Conservation (phyloP, 2,888 invertebrate species). For the Ectemnius cavifrons region DNA sequence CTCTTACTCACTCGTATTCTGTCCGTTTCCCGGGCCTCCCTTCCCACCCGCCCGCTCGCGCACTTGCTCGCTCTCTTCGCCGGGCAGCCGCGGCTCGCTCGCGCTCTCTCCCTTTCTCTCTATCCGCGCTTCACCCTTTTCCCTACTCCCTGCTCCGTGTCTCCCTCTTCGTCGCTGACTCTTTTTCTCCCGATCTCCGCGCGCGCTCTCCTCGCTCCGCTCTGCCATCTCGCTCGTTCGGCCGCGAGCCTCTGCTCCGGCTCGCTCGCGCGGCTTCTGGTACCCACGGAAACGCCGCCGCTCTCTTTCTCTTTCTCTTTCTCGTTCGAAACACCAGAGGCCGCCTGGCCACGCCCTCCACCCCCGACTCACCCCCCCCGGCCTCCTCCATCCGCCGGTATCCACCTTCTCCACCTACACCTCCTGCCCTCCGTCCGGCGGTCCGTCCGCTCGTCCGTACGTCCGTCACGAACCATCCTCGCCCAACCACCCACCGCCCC, state of each 20-base stretch:
- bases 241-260: slow-evolving; percentile 40
- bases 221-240: slow-evolving; percentile 33
- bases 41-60: slow-evolving; percentile 28
- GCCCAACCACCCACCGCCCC: slow-evolving; percentile 52
- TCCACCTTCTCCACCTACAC: slow-evolving; percentile 33
- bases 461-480: slow-evolving; percentile 65
- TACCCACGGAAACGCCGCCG: slow-evolving; percentile 65
- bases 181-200: slow-evolving; percentile 41
- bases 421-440: slow-evolving; percentile 47
- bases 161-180: slow-evolving; percentile 15
- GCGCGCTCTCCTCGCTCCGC: slow-evolving; percentile 6
- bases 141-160: slow-evolving; percentile 15
- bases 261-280: slow-evolving; percentile 55
- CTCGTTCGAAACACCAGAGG: slow-evolving; percentile 71
- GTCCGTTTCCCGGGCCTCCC: slow-evolving; percentile 21
- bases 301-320: slow-evolving; percentile 63
- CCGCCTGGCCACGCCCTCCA: slow-evolving; percentile 73
- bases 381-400: slow-evolving; percentile 34
- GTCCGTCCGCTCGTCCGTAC: not conserved
- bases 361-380: slow-evolving; percentile 55
- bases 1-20: slow-evolving; percentile 53
- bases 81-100: slow-evolving; percentile 23
- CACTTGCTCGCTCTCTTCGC: slow-evolving; percentile 14
- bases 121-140: slow-evolving; percentile 25
- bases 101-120: slow-evolving; percentile 38